Conservation (phyloP, 37 sponge, comb jelly and placozoan species). For the Spongilla lacustris region DNA sequence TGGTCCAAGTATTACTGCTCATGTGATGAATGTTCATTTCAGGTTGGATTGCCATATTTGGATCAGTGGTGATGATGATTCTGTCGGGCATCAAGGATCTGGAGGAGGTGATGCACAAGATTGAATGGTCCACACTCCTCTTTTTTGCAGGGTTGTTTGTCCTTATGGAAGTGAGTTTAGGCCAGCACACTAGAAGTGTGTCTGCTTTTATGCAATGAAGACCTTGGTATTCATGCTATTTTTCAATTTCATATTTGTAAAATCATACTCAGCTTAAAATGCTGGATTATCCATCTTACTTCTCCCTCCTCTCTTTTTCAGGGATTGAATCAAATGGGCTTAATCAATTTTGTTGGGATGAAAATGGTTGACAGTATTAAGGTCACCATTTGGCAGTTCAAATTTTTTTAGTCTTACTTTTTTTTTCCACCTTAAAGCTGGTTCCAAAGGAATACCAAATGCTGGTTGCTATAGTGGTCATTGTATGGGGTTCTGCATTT, state of each 20-base stretch:
- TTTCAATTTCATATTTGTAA: too few species aligned
- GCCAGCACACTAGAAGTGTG: too few species aligned
- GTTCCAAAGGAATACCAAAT: slow-evolving; percentile 71
- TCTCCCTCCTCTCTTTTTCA: too few species aligned
- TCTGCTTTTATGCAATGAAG: not conserved
- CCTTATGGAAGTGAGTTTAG: slow-evolving; percentile 80
- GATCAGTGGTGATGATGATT: slow-evolving; percentile 73
- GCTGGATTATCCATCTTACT: too few species aligned
- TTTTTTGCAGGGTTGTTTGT: slow-evolving; percentile 97
- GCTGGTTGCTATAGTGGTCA: slow-evolving; percentile 81
- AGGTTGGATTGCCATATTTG: slow-evolving; percentile 94
- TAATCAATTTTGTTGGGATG: too few species aligned
- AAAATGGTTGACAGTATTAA: too few species aligned
- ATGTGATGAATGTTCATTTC: not conserved
- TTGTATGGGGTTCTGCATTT: slow-evolving; percentile 94
- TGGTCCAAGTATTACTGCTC: too few species aligned
- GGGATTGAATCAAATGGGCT: too few species aligned
- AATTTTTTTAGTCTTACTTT: too few species aligned
- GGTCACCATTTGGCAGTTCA: too few species aligned
- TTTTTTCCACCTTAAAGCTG: too few species aligned
- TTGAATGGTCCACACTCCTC: slow-evolving; percentile 96
- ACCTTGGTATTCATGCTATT: not conserved
- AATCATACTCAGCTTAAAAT: too few species aligned
- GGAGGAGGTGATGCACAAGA: slow-evolving; percentile 90
- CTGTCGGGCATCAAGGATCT: slow-evolving; percentile 84